Base-by-base conservation (phyloP, 2,888 invertebrate genomes). In the Diadegma fenestrale region DNA sequence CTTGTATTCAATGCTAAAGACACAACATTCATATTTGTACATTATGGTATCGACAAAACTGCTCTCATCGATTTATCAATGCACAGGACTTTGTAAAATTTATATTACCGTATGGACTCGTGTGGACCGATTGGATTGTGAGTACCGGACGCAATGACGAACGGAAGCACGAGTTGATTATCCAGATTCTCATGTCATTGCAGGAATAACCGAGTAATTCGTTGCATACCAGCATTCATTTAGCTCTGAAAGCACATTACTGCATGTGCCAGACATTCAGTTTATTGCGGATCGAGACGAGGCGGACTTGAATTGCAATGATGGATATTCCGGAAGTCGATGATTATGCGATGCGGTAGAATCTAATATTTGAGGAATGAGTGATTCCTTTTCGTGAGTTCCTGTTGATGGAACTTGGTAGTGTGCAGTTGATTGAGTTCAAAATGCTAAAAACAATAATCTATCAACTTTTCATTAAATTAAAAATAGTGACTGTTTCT, bases 141-240 rank as follows among this genome's bases (percentile, higher is more conserved):
- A 45, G 41, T 37, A 19, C 17, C 14, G 19, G 33, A 71, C 48
- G 51, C n/a, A 10, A 51, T n/a, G 19, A 33, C 12, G n/a, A n/a
- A 30, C 41, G 17, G 37, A 45, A 72, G 19, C 30, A 22, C 22
- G 71, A 58, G 41, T 41, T 72, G 22, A 72, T 72, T 58, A 71
- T 33, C 51, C 7, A 37, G 22, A 41, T 58, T 41, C 8, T 26
- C 17, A 37, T 19, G 37, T 19, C 41, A 26, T 72, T n/a, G 22
- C 41, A 5, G n/a, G 41, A 33, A 58, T 41, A 37, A 30, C 22
- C 30, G 54, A 58, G 41, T 58, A 26, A 41, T 73, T 37, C 22
- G 8, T 4, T 22, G 58, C 37, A 41, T 58, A 41, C 22, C 19
- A 7, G 17, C n/a, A 19, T 41, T 73, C n/a, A 37, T n/a, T 73